phyloP scores from a whole-genome alignment of 2,797 vertebrate species.

The Botia almorhae region DNA sequence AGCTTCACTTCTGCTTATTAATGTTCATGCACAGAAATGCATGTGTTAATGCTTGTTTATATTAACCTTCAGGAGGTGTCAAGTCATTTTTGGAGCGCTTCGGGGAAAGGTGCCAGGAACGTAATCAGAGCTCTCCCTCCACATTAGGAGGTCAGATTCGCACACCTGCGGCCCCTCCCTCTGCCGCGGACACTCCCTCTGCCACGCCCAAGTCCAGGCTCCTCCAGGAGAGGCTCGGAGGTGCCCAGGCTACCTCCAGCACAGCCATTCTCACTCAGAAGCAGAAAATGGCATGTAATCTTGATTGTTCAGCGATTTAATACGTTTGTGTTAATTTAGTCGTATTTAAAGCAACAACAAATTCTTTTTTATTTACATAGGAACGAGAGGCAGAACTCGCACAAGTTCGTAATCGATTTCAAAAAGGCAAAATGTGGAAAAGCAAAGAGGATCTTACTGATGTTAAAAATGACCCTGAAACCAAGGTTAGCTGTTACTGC shows the following conservation, averaged over 20 bases:
- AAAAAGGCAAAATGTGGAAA: slow-evolving; percentile 81
- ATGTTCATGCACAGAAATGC: not conserved
- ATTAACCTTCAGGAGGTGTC: slow-evolving; percentile 73
- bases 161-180: slow-evolving; percentile 64
- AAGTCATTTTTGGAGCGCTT: slow-evolving; percentile 94
- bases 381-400: slow-evolving; percentile 91
- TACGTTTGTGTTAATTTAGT: not conserved
- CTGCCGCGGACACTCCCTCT: too few relatives aligned
- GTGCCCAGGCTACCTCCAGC: slow-evolving; percentile 78
- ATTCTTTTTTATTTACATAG: slow-evolving; percentile 67
- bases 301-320: not conserved
- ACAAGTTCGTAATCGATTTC: slow-evolving; percentile 86
- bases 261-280: slow-evolving; percentile 85
- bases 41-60: not conserved
- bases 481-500: slow-evolving; percentile 60
- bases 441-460: slow-evolving; percentile 73
- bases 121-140: slow-evolving; percentile 71
- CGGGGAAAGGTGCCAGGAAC: slow-evolving; percentile 87
- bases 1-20: not conserved
- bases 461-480: slow-evolving; percentile 59
- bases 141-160: slow-evolving; percentile 55
- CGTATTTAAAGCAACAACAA: not conserved
- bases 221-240: slow-evolving; percentile 85
- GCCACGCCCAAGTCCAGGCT: slow-evolving; percentile 85
- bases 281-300: slow-evolving; percentile 84